Evolutionary conservation across 2,113 vertebrate genomes (phyloP), one percentile per base, ranked within the genome.

Genomic region (Nipponia nippon): DNA sequence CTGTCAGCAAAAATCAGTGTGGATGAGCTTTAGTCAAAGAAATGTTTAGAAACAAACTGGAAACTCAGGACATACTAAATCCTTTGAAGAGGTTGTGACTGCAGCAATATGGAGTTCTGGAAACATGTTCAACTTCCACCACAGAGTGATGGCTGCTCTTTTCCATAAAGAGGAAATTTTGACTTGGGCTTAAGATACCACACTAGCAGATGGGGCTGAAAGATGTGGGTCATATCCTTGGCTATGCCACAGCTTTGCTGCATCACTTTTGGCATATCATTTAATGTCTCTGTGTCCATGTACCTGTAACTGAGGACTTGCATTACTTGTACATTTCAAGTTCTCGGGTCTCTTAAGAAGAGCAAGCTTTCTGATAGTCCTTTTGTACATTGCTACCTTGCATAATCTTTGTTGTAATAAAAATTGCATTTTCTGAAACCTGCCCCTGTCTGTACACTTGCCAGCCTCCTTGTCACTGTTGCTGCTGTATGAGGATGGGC

Each of bases 71-170:
- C 42, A 16, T 73, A 96, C 65, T 72, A 93, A 89, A 92, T 91
- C 59, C 75, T 93, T 94, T 86, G 75, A 95, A 90, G 94, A 82
- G 90, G 95, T 95, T 53, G 0, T 85, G 79, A 91, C 87, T 95
- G 75, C 87, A 94, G 79, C 96, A 95, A 93, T 93, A 88, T 94
- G 87, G 90, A 94, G 87, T 69, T 96, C 85, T 96, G 79, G 84
- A 94, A 95, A 80, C 70, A n/a, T 0, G 1, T 79, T 94, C 49
- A 20, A 23, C 73, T 96, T 65, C 84, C 47, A 2, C 5, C 0
- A 59, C 73, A 62, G 69, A 91, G 40, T 2, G 11, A 9, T 85
- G 70, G 87, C 52, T 94, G 93, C 83, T 95, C 78, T 96, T 92
- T 91, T 83, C 38, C 3, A 0, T 59, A 27, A 34, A 16, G 40